Evolutionary conservation across 1,140 invertebrate genomes (phyloP), one percentile per base, ranked within the genome.

Genomic region (Meloidogyne hapla): DNA sequence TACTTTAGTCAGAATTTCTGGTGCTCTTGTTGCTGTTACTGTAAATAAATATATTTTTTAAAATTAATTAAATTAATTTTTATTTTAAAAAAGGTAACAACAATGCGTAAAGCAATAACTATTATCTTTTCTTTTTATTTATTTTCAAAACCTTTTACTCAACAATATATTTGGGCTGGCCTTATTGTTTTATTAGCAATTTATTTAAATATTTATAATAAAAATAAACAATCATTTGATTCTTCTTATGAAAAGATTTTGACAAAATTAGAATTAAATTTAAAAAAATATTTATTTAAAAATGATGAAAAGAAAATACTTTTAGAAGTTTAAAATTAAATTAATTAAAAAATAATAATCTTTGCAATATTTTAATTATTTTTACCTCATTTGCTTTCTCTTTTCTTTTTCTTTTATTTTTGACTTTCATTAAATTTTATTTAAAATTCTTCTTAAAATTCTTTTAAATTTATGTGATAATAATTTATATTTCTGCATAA

Each of bases 141-240:
- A 80, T 97, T 98, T 85, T 91, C 92, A 86, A 98, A 97, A 88
- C 94, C 95, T 8, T 97, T 97, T 85, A 94, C 93, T 13, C 90
- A 93, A 76, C 93, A 94, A 93, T 95, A 90, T 92, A 84, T 94
- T 4, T 96, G 93, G 93, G 93, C 94, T 0, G 94, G 93, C 15
- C 84, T 92, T 64, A 89, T 96, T 10, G 93, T 97, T 1, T 88
- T 95, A 2, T 79, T 93, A 12, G 94, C 94, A 13, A 95, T 96
- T 85, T 95, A 95, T 89, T 88, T 96, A 8, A 96, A 95, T 89
- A 89, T 94, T 13, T 93, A 92, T 82, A 93, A 92, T 42, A 84
- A 84, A 76, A 89, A 90, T 83, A 85, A 88, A 74, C 69, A 70
- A 15, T 82, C 82, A 62, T 88, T 88, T 86, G 86, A 89, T 61